phyloP scores from a whole-genome alignment of 1,140 invertebrate genomes.

The Diabrotica undecimpunctata region DNA sequence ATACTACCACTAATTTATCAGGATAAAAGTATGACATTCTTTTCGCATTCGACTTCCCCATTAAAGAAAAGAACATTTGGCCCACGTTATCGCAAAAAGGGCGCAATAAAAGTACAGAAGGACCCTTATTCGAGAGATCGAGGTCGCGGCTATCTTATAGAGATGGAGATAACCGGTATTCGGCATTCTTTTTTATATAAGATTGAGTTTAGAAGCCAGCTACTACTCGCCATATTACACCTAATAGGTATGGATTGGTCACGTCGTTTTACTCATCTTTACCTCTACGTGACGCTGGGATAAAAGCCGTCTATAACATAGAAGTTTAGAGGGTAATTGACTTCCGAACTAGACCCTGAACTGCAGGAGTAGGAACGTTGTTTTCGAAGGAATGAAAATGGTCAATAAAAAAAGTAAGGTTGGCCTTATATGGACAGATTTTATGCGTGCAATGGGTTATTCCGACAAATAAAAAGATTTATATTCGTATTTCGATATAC shows the following conservation, averaged over 20 bases:
- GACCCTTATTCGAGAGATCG: neutral
- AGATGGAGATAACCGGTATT: neutral
- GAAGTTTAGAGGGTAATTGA: no score
- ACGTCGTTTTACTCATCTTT: neutral
- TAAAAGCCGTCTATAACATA: no score
- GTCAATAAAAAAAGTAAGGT: no score
- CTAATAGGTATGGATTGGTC: neutral
- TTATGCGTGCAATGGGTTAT: no score
- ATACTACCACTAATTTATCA: neutral
- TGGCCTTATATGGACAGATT: no score
- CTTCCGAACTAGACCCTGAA: no score
- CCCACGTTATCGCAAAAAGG: neutral
- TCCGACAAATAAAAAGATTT: no score
- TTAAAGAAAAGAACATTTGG: neutral
- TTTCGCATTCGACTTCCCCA: neutral
- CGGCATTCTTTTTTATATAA: neutral
- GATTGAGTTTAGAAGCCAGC: neutral
- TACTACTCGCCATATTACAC: neutral
- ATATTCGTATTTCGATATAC: no score
- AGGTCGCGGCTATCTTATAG: neutral
- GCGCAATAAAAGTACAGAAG: neutral
- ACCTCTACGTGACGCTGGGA: neutral
- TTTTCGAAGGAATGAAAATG: no score
- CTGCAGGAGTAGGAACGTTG: no score
- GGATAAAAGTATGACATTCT: slow-evolving; percentile 1